Conservation (phyloP, 2,888 invertebrate genomes). For the Callimorpha dominula region DNA sequence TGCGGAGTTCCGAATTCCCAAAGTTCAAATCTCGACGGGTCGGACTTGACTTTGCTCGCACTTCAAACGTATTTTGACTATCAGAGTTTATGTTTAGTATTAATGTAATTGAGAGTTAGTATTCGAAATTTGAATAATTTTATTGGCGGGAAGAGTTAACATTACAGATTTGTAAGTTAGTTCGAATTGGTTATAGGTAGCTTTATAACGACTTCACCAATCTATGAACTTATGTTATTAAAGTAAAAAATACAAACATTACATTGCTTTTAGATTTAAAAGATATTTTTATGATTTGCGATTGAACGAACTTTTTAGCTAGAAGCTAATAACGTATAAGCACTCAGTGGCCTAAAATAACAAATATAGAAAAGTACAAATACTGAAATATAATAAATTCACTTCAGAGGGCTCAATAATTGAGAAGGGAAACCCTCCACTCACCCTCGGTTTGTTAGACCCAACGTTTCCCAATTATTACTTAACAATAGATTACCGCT, state of each 20-base stretch:
- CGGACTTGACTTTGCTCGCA: constrained; percentile 33
- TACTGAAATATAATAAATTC: background rate
- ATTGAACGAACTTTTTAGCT: no score
- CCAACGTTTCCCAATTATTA: background rate
- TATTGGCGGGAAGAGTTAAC: constrained; percentile 32
- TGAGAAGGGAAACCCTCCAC: background rate
- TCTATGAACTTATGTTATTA: no score
- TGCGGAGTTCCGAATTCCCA: constrained; percentile 52
- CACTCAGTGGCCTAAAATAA: no score
- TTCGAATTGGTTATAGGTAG: background rate
- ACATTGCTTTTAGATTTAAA: no score
- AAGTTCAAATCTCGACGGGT: constrained; percentile 54
- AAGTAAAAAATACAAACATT: no score
- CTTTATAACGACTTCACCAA: background rate
- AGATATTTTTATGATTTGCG: no score
- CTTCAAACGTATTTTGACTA: constrained; percentile 61
- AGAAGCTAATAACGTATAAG: no score
- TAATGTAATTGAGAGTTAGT: constrained; percentile 54
- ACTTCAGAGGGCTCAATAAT: background rate
- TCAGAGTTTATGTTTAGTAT: constrained; percentile 61
- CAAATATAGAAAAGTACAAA: background rate
- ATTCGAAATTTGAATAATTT: background rate
- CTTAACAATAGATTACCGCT: background rate
- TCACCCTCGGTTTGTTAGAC: background rate
- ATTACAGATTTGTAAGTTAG: constrained; percentile 6